Base-by-base conservation (phyloP, 2,113 vertebrate genomes). In the Struthidea cinerea region DNA sequence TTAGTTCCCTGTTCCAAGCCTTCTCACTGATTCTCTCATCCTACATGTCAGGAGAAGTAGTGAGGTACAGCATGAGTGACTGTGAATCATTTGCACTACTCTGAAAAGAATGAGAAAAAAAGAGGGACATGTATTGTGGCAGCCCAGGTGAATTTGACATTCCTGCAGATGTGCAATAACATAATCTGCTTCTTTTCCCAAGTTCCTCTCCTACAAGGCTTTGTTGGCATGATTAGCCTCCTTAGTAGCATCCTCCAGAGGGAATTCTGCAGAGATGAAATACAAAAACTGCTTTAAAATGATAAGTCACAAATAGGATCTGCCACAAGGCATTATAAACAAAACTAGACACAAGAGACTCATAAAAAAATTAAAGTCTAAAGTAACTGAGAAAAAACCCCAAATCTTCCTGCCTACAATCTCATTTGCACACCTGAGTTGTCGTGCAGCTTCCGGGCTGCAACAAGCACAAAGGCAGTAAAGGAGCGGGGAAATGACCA, bases 261-360 rank as follows among this genome's bases (percentile, higher is more conserved):
- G 96, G 96, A 96, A 97, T 97, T 96, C 93, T 92, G 69, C 76
- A 92, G 92, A 96, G 94, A 97, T 95, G 94, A 97, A 97, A 96
- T 92, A 92, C 86, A 96, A 96, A 96, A 96, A 96, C 94, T 96
- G 93, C 96, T 97, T 97, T 97, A 97, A 96, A 96, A 96, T 96
- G 92, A 82, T 94, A 96, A 96, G 96, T 97, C 96, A 95, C 96
- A 96, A 97, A 96, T 97, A 96, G 95, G 95, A 97, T 96, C 95
- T 97, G 96, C 95, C 95, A 97, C 84, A 85, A 96, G 93, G 95
- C 95, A 95, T 96, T 95, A 96, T 97, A 97, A 96, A 96, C 94
- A 96, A 95, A 97, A 97, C 82, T 93, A 96, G 93, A 91, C 95
- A 74, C 95, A 88, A 61, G 95, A 95, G 95, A 94, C 87, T 96